Percentiles rank a stretch among this genome's conserved stretches.
phyloP scores from a whole-genome alignment of 2,113 vertebrate species.

The Entomyzon cyanotis region DNA sequence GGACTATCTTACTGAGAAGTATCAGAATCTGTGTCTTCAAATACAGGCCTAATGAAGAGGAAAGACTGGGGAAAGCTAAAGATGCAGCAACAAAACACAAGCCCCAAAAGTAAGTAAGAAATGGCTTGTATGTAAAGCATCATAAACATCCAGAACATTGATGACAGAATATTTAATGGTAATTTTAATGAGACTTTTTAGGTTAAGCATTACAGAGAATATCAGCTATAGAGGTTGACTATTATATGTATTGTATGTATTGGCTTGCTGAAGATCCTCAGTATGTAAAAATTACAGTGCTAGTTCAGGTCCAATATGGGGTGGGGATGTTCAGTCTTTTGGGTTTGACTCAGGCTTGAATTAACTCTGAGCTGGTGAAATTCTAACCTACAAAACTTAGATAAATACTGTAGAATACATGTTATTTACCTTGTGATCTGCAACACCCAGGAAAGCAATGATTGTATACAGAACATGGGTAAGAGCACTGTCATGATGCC shows the following conservation, averaged over 20 bases:
- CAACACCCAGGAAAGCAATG: slow-evolving; percentile 92
- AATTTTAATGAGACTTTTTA: not conserved
- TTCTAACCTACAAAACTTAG: not conserved
- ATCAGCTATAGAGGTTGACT: not conserved
- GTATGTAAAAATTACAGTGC: not conserved
- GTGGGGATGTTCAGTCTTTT: not conserved
- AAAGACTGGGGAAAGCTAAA: not conserved
- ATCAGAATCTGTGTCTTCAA: not conserved
- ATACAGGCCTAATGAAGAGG: not conserved
- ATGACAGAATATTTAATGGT: not conserved
- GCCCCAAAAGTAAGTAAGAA: not conserved
- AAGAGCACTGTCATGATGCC: slow-evolving; percentile 95
- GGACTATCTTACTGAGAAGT: not conserved
- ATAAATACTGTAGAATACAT: not conserved
- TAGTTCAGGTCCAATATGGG: not conserved
- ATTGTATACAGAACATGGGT: slow-evolving; percentile 93
- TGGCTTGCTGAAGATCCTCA: not conserved
- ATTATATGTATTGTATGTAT: too few species aligned
- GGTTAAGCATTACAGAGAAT: not conserved
- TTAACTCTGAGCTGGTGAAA: not conserved
- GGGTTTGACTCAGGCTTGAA: not conserved
- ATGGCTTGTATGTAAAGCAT: not conserved
- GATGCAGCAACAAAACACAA: not conserved
- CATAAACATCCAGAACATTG: not conserved
- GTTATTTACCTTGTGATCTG: slow-evolving; percentile 92